Evolutionary conservation across 2,113 vertebrate species (phyloP).

Genomic region (Cygnus buccinator): DNA sequence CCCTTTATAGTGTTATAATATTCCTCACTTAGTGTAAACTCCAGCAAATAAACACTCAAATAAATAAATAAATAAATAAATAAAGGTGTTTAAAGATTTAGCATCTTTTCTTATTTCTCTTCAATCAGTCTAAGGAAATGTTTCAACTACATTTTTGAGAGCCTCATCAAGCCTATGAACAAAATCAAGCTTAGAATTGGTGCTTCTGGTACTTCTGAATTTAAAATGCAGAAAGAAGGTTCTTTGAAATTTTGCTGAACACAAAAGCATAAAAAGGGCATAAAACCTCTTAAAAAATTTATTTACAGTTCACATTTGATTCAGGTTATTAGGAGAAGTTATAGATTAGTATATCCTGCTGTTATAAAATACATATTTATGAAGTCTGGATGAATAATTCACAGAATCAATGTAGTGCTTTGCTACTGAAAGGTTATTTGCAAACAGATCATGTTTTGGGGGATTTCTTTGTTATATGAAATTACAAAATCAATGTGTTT

Average conservation of each 20-base stretch:
- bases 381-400: constrained; percentile 37
- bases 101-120: neutral
- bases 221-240: neutral
- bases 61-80: neutral
- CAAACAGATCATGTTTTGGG: neutral
- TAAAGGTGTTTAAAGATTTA: neutral
- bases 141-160: neutral
- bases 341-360: neutral
- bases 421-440: constrained; percentile 24
- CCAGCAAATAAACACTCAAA: neutral
- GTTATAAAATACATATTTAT: constrained; percentile 46
- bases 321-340: constrained; percentile 1
- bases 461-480: neutral
- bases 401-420: neutral
- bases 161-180: neutral
- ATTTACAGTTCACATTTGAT: constrained; percentile 33
- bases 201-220: neutral
- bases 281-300: constrained; percentile 10
- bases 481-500: neutral
- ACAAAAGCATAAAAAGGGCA: neutral
- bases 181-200: neutral
- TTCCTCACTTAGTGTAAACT: neutral
- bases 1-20: neutral
- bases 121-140: neutral
- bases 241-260: constrained; percentile 3